These are phyloP conservation scores for Sicus ferrugineus DNA, from an alignment of 2,888 invertebrate species.

Conservation along the genomic window DNA sequence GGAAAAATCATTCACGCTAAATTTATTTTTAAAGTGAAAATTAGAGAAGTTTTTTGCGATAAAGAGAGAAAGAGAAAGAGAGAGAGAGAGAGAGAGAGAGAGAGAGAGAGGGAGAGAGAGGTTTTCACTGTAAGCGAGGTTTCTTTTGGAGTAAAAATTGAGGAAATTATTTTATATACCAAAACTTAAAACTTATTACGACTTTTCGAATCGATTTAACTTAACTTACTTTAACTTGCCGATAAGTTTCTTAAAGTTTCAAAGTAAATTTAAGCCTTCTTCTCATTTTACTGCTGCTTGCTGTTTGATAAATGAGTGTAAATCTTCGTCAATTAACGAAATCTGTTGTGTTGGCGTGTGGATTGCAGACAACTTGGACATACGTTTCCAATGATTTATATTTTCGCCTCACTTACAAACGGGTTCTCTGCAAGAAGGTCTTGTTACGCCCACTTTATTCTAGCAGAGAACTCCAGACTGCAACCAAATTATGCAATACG, in stretches of 20 bases:
- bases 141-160: too few relatives aligned
- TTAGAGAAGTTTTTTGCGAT: too few relatives aligned
- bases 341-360: neutral
- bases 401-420: neutral
- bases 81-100: too few relatives aligned
- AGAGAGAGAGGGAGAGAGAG: too few relatives aligned
- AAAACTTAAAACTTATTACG: too few relatives aligned
- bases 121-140: too few relatives aligned
- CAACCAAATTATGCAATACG: neutral
- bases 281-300: neutral
- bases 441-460: neutral
- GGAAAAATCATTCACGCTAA: too few relatives aligned
- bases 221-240: too few relatives aligned
- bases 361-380: neutral
- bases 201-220: too few relatives aligned
- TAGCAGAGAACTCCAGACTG: neutral
- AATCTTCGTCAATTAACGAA: neutral
- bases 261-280: neutral
- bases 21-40: too few relatives aligned
- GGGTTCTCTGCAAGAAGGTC: neutral
- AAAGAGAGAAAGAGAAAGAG: too few relatives aligned
- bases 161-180: too few relatives aligned
- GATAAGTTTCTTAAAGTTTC: neutral
- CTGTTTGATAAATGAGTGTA: neutral
- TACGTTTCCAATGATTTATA: neutral